A percentile compares a stretch with the other conserved stretches of the same genome.
These are phyloP conservation scores for Eolophus roseicapilla DNA, from an alignment of 2,113 vertebrate species.

Conservation along the genomic window DNA sequence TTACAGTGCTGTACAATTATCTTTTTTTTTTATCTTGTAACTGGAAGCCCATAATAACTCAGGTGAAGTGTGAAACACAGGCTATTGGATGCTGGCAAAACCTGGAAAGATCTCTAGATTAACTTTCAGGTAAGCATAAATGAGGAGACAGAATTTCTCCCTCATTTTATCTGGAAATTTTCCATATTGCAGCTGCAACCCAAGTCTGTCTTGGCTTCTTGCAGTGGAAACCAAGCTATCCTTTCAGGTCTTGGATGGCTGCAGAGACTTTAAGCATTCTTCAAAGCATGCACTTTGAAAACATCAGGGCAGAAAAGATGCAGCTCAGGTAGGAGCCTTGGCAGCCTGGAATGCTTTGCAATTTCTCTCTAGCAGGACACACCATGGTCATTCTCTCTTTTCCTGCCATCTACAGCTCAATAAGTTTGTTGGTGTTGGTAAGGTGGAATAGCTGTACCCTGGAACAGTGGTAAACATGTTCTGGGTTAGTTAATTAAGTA, in stretches of 20 bases:
- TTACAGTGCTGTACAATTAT: not conserved
- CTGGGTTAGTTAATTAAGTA: not conserved
- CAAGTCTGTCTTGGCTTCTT: not conserved
- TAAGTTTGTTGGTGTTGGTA: not conserved
- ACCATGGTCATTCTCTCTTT: not conserved
- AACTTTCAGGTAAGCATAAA: conserved; percentile 2
- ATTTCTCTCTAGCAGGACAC: not conserved
- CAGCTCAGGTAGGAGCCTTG: not conserved
- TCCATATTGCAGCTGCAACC: not conserved
- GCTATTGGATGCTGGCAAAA: not conserved
- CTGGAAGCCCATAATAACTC: conserved; percentile 26
- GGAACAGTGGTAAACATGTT: not conserved
- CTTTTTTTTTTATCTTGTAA: conserved; percentile 25
- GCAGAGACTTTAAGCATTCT: not conserved
- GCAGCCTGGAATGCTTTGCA: not conserved
- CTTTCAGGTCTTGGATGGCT: not conserved
- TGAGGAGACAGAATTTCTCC: not conserved
- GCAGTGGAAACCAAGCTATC: not conserved
- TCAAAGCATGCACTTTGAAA: not conserved
- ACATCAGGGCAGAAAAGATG: not conserved
- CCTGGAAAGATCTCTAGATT: not conserved
- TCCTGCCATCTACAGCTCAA: not conserved
- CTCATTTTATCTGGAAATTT: conserved; percentile 18
- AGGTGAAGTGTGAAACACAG: conserved; percentile 1
- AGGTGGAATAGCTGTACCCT: not conserved